Evolutionary conservation across 2,113 vertebrate genomes (phyloP).

Genomic region (Sphaerodactylus townsendi): DNA sequence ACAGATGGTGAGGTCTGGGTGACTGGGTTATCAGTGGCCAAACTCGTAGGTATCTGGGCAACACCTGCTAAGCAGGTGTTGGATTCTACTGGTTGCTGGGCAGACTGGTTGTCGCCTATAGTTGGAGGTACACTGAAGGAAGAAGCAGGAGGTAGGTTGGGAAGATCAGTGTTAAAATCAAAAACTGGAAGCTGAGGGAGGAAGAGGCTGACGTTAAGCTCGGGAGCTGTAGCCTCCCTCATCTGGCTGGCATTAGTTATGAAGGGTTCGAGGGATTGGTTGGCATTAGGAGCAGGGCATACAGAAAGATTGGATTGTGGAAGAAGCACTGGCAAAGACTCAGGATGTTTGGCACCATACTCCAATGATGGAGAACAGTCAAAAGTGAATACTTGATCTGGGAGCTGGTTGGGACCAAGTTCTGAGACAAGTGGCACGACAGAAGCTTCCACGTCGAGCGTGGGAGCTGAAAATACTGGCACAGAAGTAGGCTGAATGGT

Average conservation of each 20-base stretch:
- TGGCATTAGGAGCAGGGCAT: slow-evolving; percentile 53
- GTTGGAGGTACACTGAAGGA: slow-evolving; percentile 1
- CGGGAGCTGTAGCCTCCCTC: background rate
- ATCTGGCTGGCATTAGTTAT: slow-evolving; percentile 23
- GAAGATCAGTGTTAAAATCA: background rate
- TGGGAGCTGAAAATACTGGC: background rate
- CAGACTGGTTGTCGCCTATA: background rate
- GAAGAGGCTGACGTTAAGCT: slow-evolving; percentile 33
- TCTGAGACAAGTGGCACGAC: background rate
- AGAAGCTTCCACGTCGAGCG: background rate
- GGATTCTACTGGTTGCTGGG: background rate
- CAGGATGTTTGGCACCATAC: slow-evolving; percentile 3
- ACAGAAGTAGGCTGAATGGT: slow-evolving; percentile 4
- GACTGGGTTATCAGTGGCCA: slow-evolving; percentile 1
- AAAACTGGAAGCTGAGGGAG: slow-evolving; percentile 28
- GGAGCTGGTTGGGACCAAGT: background rate
- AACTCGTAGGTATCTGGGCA: background rate
- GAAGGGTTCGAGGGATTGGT: slow-evolving; percentile 33
- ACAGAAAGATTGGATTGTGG: slow-evolving; percentile 24
- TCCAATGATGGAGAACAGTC: background rate
- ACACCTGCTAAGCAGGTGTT: background rate
- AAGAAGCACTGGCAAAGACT: background rate
- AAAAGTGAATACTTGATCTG: background rate
- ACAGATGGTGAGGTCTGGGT: slow-evolving; percentile 1
- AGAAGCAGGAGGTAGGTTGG: background rate